A percentile compares a stretch with the other conserved stretches of the same genome.
Evolutionary conservation across 2,888 invertebrate genomes (phyloP).

Genomic region (Dorcus parallelipipedus): DNA sequence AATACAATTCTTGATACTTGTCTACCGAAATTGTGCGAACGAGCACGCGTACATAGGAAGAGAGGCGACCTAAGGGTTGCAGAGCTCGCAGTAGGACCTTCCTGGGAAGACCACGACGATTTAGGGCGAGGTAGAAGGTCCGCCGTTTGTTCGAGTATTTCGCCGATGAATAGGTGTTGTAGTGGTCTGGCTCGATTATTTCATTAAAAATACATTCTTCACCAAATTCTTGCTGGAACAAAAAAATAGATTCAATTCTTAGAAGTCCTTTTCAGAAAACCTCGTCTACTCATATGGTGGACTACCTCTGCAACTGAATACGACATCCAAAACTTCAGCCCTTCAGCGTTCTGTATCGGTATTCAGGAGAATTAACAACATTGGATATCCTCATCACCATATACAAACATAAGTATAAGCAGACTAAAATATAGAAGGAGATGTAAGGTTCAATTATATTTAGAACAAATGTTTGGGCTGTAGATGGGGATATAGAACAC

Average conservation of each 20-base stretch:
- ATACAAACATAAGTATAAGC: too few relatives aligned
- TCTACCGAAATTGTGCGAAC: conserved; percentile 58
- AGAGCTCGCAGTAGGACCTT: conserved; percentile 63
- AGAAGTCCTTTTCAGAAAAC: too few relatives aligned
- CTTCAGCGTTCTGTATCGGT: too few relatives aligned
- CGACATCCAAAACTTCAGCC: too few relatives aligned
- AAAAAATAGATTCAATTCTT: conserved; percentile 35
- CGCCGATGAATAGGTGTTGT: conserved; percentile 79
- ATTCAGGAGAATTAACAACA: too few relatives aligned
- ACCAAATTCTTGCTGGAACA: conserved; percentile 80
- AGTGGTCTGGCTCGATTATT: conserved; percentile 78
- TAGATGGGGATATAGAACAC: too few relatives aligned
- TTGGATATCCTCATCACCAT: too few relatives aligned
- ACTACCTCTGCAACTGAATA: too few relatives aligned
- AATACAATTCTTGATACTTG: conserved; percentile 52
- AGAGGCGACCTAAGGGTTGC: conserved; percentile 62
- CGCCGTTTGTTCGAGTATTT: conserved; percentile 68
- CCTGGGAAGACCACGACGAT: conserved; percentile 68
- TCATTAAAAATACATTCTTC: conserved; percentile 83
- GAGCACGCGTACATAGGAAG: conserved; percentile 70
- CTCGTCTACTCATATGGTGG: too few relatives aligned
- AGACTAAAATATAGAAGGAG: too few relatives aligned
- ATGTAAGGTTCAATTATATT: too few relatives aligned
- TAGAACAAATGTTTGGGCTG: too few relatives aligned
- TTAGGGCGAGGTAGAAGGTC: conserved; percentile 73